Percentiles rank a stretch among this genome's conserved stretches.
Evolutionary conservation across 1,140 invertebrate genomes (phyloP).

Genomic region (Schlechtendalia chinensis): DNA sequence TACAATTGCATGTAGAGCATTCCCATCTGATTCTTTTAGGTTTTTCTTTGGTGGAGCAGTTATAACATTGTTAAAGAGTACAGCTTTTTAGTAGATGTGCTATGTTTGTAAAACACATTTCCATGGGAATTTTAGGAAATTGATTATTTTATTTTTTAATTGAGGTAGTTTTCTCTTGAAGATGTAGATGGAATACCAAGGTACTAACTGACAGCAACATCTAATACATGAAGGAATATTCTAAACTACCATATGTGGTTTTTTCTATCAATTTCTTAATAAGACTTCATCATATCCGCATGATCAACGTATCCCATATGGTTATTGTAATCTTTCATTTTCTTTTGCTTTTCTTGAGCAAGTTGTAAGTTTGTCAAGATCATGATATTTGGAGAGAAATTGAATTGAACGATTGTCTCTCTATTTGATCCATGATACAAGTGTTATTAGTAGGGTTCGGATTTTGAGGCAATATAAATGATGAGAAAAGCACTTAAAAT

Average conservation of each 20-base stretch:
- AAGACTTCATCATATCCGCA: slow-evolving; percentile 52
- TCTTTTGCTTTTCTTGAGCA: neutral
- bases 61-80: neutral
- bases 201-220: slow-evolving; percentile 53
- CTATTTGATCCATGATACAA: no score
- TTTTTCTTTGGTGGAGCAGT: neutral
- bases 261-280: slow-evolving; percentile 52
- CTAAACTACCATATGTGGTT: slow-evolving; percentile 54
- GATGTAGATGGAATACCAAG: neutral
- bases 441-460: no score
- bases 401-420: no score
- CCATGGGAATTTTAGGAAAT: neutral
- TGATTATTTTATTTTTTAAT: neutral
- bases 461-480: no score
- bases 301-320: slow-evolving; percentile 53
- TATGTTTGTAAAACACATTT: slow-evolving; percentile 1
- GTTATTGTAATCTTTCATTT: neutral
- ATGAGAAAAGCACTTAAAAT: no score
- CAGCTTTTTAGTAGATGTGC: neutral
- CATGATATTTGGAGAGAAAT: neutral
- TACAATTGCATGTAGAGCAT: neutral
- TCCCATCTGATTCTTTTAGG: slow-evolving; percentile 2
- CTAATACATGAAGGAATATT: slow-evolving; percentile 54
- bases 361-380: neutral
- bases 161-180: neutral